Base-by-base conservation (phyloP, 2,113 vertebrate species). In the Sphyrna mokarran region DNA sequence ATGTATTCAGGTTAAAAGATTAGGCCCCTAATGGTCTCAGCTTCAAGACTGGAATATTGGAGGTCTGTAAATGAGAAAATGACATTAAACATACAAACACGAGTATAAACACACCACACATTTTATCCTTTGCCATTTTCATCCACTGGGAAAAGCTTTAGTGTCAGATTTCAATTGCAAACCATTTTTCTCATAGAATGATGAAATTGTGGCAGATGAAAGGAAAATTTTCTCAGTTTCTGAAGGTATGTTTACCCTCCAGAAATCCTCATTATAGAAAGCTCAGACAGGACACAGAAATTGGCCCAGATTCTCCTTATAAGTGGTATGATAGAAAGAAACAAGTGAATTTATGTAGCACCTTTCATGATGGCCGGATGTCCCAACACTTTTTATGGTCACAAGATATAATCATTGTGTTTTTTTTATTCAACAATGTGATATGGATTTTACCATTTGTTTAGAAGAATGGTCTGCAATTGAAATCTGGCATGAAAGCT, bases 11-110 rank as follows among this genome's bases (percentile, higher is more conserved):
- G 23, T 72, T 95, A 72, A 72, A 94, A 13, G 94, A 95, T 54
- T 7, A 48, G 43, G 26, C 68, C 89, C 23, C 40, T 40, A 48
- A 20, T 72, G 10, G 18, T 95, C 10, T 13, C 94, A 95, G 22
- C 37, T 95, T 70, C 37, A 48, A 63, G 66, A 33, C 23, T 40
- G 48, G 11, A 29, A 76, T 43, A 69, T 70, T 26, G 43, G 43
- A 54, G 22, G 3, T 33, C 40, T 95, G 91, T 76, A 95, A 95
- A 95, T 76, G 48, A 93, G 61, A 66, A 66, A 37, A 93, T 93
- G 37, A 72, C 43, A 54, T 70, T 76, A 54, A 76, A 95, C 40
- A 95, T 40, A 33, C 93, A 70, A 94, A 70, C 68, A 54, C 61
- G 68, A 66, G 1, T 29, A 95, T 40, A 70, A 54, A 72, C 14